Evolutionary conservation across 2,113 vertebrate species (phyloP).

Genomic region (Eidolon helvum): DNA sequence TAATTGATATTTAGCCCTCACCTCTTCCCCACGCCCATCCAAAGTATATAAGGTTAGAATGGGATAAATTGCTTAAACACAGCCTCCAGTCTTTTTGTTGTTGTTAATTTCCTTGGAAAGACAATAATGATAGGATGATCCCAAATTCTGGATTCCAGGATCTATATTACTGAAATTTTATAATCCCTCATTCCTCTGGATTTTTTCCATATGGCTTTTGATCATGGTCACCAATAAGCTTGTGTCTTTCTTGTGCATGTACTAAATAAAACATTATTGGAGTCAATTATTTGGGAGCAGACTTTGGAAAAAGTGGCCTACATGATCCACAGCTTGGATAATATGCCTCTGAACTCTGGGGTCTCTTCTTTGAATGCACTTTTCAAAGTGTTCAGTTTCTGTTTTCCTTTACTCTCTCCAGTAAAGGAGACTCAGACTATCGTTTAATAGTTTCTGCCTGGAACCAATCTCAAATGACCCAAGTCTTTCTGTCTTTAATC

Average conservation of each 20-base stretch:
- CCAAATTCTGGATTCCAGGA: background rate
- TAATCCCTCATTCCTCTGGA: background rate
- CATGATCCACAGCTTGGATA: background rate
- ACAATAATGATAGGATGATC: background rate
- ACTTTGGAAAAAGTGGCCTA: background rate
- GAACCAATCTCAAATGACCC: constrained; percentile 40
- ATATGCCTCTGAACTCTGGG: background rate
- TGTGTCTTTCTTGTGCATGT: background rate
- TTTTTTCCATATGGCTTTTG: background rate
- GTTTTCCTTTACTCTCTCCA: constrained; percentile 49
- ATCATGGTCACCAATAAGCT: background rate
- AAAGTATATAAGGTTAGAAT: background rate
- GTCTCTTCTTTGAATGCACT: background rate
- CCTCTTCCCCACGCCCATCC: background rate
- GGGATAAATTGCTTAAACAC: background rate
- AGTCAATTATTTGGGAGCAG: background rate
- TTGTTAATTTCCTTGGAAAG: background rate
- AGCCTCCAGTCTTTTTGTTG: background rate
- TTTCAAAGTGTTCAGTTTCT: constrained; percentile 39
- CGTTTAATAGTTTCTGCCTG: constrained; percentile 53
- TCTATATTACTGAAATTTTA: constrained; percentile 20
- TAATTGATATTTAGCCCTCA: background rate
- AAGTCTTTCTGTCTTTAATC: constrained; percentile 28
- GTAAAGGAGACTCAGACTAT: constrained; percentile 37
- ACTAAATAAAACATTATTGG: background rate